A percentile compares a stretch with the other conserved stretches of the same genome.
Evolutionary conservation across 2,113 vertebrate species (phyloP).

Genomic region (Orcinus orca): DNA sequence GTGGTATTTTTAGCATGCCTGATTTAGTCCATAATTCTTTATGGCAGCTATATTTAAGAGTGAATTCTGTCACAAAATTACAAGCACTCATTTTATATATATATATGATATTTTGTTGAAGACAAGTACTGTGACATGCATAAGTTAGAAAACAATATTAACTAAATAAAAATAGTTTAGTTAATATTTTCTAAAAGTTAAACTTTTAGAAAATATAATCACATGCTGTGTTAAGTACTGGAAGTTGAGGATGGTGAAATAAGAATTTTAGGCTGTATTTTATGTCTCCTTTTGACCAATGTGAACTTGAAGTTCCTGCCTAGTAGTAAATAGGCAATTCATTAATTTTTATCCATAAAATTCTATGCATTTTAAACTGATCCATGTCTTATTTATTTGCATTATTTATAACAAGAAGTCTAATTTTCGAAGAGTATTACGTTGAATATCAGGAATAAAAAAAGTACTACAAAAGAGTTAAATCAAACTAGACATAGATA

Average conservation of each 20-base stretch:
- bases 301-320: not conserved
- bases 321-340: not conserved
- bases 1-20: slow-evolving; percentile 49
- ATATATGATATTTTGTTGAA: not conserved
- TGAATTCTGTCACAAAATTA: slow-evolving; percentile 12
- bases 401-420: not conserved
- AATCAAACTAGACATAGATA: not conserved
- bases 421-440: not conserved
- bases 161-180: not conserved
- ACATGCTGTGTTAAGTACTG: not conserved
- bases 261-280: not conserved
- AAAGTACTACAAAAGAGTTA: not conserved
- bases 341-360: slow-evolving; percentile 11
- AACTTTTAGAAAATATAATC: not conserved
- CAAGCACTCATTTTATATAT: not conserved
- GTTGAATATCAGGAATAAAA: not conserved
- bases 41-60: not conserved
- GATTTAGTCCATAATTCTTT: slow-evolving; percentile 41
- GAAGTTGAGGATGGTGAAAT: not conserved
- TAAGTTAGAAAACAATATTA: not conserved
- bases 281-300: not conserved
- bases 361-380: not conserved
- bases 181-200: too few species aligned
- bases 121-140: not conserved
- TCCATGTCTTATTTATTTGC: not conserved